phyloP scores from a whole-genome alignment of 2,888 invertebrate genomes.

The Oegoconia quadripuncta region DNA sequence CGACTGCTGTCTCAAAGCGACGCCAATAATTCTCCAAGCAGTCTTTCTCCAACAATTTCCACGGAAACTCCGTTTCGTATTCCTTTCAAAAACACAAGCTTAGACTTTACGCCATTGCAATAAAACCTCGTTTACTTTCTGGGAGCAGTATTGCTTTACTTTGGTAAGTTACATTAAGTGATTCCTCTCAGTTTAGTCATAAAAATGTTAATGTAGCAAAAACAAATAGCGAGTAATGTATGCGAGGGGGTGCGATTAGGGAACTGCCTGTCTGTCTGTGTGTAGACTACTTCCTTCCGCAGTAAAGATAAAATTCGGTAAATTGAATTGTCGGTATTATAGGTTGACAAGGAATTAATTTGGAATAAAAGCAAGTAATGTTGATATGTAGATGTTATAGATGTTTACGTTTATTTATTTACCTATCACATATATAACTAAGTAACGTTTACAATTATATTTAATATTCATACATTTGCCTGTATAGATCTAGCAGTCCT shows the following conservation, averaged over 20 bases:
- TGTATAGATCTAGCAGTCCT: too few relatives aligned
- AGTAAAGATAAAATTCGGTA: slow-evolving; percentile 41
- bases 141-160: slow-evolving; percentile 18
- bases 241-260: slow-evolving; percentile 66
- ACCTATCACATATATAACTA: too few relatives aligned
- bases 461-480: too few relatives aligned
- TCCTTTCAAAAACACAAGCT: too few relatives aligned
- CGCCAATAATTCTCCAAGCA: slow-evolving; percentile 22
- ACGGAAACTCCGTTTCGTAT: too few relatives aligned
- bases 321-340: slow-evolving; percentile 51
- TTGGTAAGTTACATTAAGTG: slow-evolving; percentile 56
- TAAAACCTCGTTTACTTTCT: slow-evolving; percentile 14
- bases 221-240: slow-evolving; percentile 74
- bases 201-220: slow-evolving; percentile 77
- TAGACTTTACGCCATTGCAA: slow-evolving; percentile 12
- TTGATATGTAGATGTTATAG: background rate
- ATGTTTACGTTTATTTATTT: background rate
- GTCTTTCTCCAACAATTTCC: slow-evolving; percentile 15
- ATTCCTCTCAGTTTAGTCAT: slow-evolving; percentile 73
- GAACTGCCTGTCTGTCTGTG: slow-evolving; percentile 36
- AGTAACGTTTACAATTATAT: too few relatives aligned
- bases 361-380: background rate
- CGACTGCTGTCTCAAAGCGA: too few relatives aligned
- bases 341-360: slow-evolving; percentile 36
- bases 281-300: slow-evolving; percentile 35